phyloP scores from a whole-genome alignment of 1,140 invertebrate genomes.

The Procambarus clarkii region DNA sequence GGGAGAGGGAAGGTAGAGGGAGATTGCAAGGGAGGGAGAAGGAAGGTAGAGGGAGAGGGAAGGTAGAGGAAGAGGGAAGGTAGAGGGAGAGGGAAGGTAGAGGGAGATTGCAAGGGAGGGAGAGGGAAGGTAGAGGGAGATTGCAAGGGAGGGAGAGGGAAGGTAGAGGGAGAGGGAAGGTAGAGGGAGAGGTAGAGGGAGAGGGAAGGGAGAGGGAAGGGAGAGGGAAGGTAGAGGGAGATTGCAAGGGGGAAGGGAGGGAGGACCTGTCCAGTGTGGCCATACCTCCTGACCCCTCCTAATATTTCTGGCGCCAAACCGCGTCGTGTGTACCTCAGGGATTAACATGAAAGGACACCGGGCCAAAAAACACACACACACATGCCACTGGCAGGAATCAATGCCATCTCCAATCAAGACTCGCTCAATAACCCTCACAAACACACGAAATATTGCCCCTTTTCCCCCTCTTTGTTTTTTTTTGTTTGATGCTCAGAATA shows the following conservation, averaged over 20 bases:
- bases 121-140: background rate
- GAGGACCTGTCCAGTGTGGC: background rate
- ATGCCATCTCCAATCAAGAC: slow-evolving; percentile 35
- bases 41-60: background rate
- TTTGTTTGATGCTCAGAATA: too few species aligned
- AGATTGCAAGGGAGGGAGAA: background rate
- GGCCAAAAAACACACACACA: background rate
- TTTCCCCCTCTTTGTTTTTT: too few species aligned
- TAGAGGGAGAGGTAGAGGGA: background rate
- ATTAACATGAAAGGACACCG: slow-evolving; percentile 40
- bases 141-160: background rate
- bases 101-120: background rate
- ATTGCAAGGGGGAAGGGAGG: background rate
- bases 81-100: slow-evolving; percentile 12
- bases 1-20: background rate
- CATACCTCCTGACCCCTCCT: slow-evolving; percentile 8
- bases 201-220: background rate
- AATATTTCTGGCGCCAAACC: slow-evolving; percentile 20
- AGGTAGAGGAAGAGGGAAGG: background rate
- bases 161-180: background rate
- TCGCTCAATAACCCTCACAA: background rate
- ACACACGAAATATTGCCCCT: too few species aligned
- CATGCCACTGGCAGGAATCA: background rate
- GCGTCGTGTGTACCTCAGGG: slow-evolving; percentile 25
- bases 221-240: background rate